Base-by-base conservation (phyloP, 1,140 invertebrate genomes). In the Tachypleus tridentatus region DNA sequence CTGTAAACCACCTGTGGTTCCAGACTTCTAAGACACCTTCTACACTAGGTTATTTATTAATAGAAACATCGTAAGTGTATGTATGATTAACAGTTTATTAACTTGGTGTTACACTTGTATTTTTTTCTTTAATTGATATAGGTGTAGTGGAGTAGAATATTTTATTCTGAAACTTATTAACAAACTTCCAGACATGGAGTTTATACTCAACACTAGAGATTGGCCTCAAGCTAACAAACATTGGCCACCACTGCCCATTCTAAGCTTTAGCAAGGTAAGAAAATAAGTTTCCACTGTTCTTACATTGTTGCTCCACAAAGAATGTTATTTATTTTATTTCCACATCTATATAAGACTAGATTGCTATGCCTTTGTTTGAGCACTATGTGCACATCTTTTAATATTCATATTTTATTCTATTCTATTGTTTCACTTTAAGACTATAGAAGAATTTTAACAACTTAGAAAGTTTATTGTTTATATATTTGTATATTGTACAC, bases 211-310 rank as follows among this genome's bases (percentile, higher is more conserved):
- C 75, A 88, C 87, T 0, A 81, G 90, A 66, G 94, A 98, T 76
- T 97, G 90, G 85, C 94, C 95, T 10, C 91, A 96, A 79, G 80
- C 89, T 4, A 82, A 82, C 66, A 81, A 78, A 70, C 85, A 82
- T 78, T 80, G 82, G 3, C 76, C 80, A 68, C 80, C 82, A 49
- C 73, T 85, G 53, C 94, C 94, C 47, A 81, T 97, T 49, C 91
- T 97, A 75, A 97, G 93, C 6, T 97, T 98, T 73, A 97, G 93
- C 76, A 97, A 96, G 83, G 87, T 89, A 8, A 54, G 53, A 8
- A 54, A 29, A 29, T 29, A 29, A 29, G 29, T 29, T 29, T 29
- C 29, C 29, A 29, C 29, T 29, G 29, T 29, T 29, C 29, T 29
- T 29, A 29, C 29, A 29, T 29, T 29, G 29, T 29, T 29, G 29